Base-by-base conservation (phyloP, 2,797 vertebrate genomes). In the Australoheros facetus region DNA sequence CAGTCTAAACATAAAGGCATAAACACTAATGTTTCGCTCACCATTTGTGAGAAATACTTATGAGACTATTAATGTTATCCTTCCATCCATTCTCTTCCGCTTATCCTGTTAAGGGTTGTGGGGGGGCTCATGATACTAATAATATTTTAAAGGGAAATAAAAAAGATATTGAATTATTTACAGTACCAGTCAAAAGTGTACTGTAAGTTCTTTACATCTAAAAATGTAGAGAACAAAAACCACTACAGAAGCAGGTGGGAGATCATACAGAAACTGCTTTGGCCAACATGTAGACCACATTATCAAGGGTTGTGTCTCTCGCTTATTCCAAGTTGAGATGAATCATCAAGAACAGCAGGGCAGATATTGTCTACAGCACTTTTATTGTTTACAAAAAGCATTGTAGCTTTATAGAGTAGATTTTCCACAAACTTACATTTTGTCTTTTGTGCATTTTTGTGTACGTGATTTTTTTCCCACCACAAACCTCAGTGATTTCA, bases 11-110 rank as follows among this genome's bases (percentile, higher is more conserved):
- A 8, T 7, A 48, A 48, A 66, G 42, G 28, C 23, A 12, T 42
- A 48, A 66, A 66, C 10, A 12, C 26, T 45, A 1, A 64, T 26
- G 0, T 23, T 66, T 66, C 0, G 12, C 42, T 28, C 16, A 48
- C 23, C 62, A 48, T 48, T 2, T 66, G 5, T 0, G 9, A 66
- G 0, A 26, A 28, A 28, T 45, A 26, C 39, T 39, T 26, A 26
- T 26, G 26, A 26, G 26, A 3, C 3, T 45, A 45, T 0, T 42
- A 16, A 17, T 0, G 0, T 45, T 23, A 45, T 7, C 30, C 30
- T 2, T 32, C 30, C 30, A 32, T 32, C 30, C 5, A 32, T 32
- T 32, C 30, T 32, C 30, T 32, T 32, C 30, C 6, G 6, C 30
- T 32, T 32, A 32, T 32, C 30, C 30, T 32, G 5, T 32, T 32